Base-by-base conservation (phyloP, 2,113 vertebrate species). In the Rhabdomys dilectus region DNA sequence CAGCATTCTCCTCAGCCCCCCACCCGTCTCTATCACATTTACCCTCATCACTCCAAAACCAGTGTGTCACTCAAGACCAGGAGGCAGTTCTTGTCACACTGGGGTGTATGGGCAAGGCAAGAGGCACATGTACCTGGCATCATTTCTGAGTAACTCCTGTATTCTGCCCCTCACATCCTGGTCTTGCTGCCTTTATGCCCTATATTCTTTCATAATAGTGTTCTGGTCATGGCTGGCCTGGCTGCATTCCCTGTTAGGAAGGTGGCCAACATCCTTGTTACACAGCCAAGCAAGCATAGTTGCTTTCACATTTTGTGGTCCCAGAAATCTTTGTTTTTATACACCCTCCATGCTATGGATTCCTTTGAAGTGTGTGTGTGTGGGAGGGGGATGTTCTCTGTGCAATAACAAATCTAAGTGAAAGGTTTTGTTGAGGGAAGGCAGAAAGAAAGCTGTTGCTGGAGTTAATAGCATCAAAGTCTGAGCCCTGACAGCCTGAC, bases 11-110 rank as follows among this genome's bases (percentile, higher is more conserved):
- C 5, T 0, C 3, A 13, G 17, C 19, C 31, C 34, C 45, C 22
- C 21, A 21, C 34, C 8, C 5, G 34, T 66, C 39, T 31, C 58
- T 42, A 39, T 17, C 21, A 11, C 19, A 15, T 0, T 9, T 31
- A 12, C 22, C 45, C 45, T 66, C 24, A 34, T 24, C 36, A 58
- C 31, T 48, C 66, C 1, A 12, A 62, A 66, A 39, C 17, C 9
- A 62, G n/a, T 36, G 10, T 39, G 17, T 42, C 31, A 7, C 15
- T 34, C 36, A 45, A 26, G 73, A 84, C 51, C 22, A 64, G 60
- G 4, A 34, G 5, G 15, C 24, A 26, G 34, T 16, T 1, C 0
- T 48, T 34, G 5, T 16, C 0, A 19, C 31, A 26, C 15, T 6
- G 36, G n/a, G 51, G 39, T n/a, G 39, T 3, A 39, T 34, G n/a